A percentile compares a stretch with the other conserved stretches of the same genome.
Conservation (phyloP, 2,113 vertebrate genomes). For the Argyrosomus japonicus region DNA sequence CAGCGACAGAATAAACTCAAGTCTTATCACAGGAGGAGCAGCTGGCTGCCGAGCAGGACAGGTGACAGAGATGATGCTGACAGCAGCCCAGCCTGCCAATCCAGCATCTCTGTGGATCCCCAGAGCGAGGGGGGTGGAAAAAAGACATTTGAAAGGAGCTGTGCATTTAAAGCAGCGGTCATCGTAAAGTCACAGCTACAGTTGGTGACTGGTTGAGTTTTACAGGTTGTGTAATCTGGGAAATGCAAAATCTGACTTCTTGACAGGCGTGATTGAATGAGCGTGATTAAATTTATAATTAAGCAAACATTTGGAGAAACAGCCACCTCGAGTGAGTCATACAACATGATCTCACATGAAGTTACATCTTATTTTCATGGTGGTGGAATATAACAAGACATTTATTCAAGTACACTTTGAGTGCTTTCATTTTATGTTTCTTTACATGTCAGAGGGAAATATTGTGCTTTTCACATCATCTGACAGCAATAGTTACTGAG, state of each 20-base stretch:
- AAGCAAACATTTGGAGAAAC: background rate
- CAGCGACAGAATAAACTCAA: conserved; percentile 55
- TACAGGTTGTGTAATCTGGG: background rate
- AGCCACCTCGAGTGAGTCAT: background rate
- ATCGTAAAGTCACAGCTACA: conserved; percentile 18
- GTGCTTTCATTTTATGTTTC: background rate
- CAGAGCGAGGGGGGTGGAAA: background rate
- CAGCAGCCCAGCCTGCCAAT: conserved; percentile 59
- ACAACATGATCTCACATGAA: background rate
- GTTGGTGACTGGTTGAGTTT: conserved; percentile 10
- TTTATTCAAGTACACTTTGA: background rate
- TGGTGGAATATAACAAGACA: background rate
- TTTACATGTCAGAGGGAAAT: background rate
- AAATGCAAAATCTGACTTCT: conserved; percentile 10
- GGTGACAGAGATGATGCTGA: conserved; percentile 66
- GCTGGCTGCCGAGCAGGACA: conserved; percentile 69
- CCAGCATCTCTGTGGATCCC: conserved; percentile 31
- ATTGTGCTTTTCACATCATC: background rate
- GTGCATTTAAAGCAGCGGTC: conserved; percentile 30
- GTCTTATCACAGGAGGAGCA: conserved; percentile 79
- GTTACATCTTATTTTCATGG: too few relatives aligned
- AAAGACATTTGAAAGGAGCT: conserved; percentile 6
- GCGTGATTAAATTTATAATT: background rate
- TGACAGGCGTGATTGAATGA: background rate
- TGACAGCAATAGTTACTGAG: background rate